These are phyloP conservation scores for Pangasianodon hypophthalmus DNA, from an alignment of 2,113 vertebrate species.

Conservation along the genomic window DNA sequence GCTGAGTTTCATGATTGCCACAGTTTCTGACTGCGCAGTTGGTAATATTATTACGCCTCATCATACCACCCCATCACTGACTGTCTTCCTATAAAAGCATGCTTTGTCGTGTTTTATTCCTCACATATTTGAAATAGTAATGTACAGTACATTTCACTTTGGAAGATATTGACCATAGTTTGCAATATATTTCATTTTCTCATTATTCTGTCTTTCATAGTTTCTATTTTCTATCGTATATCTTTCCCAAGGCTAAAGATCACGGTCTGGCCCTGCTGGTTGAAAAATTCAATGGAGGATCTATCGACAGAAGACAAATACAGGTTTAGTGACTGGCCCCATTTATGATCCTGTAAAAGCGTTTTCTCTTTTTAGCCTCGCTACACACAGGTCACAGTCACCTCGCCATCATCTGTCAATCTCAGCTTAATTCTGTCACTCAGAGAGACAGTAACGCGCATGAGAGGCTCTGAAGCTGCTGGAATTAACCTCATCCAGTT, in stretches of 20 bases:
- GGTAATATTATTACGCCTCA: background rate
- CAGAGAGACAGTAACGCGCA: constrained; percentile 19
- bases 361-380: constrained; percentile 14
- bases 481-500: constrained; percentile 28
- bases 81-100: background rate
- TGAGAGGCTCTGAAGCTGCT: constrained; percentile 12
- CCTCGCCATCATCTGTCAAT: constrained; percentile 30
- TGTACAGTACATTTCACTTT: background rate
- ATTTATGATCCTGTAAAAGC: background rate
- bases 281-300: background rate
- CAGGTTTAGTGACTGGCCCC: background rate
- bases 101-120: background rate
- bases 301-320: constrained; percentile 1
- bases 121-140: background rate
- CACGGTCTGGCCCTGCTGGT: background rate
- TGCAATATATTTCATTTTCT: background rate
- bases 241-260: background rate
- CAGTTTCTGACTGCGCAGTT: background rate
- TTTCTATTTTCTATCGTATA: background rate
- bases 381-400: constrained; percentile 39
- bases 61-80: background rate
- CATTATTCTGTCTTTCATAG: background rate
- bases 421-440: constrained; percentile 42
- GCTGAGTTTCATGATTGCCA: background rate
- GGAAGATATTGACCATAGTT: background rate